Percentiles rank a stretch among this genome's conserved stretches.
Conservation (phyloP, 2,113 vertebrate species). For the Poeciliopsis prolifica region DNA sequence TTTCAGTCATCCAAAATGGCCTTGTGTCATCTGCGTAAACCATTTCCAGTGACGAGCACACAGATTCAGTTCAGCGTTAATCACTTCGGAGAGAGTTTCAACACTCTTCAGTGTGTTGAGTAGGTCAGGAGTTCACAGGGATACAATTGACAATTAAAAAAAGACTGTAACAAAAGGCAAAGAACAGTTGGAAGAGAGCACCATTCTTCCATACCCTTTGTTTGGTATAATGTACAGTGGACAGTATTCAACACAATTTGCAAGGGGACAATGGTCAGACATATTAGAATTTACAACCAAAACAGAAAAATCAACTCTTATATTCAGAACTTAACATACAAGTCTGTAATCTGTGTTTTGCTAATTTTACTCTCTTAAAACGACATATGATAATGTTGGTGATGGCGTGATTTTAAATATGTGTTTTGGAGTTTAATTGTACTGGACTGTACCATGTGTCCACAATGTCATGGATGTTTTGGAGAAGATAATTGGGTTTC, state of each 20-base stretch:
- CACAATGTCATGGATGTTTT: conserved; percentile 16
- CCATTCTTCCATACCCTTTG: conserved; percentile 87
- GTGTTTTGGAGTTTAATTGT: not conserved
- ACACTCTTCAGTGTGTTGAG: conserved; percentile 48
- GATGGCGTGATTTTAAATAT: conserved; percentile 23
- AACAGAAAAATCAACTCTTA: conserved; percentile 16
- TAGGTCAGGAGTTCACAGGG: conserved; percentile 40
- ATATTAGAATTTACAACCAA: conserved; percentile 27
- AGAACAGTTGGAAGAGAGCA: conserved; percentile 84
- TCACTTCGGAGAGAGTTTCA: conserved; percentile 63
- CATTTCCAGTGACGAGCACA: conserved; percentile 5
- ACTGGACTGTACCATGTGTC: conserved; percentile 4
- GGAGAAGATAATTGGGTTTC: conserved; percentile 20
- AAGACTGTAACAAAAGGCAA: conserved; percentile 46
- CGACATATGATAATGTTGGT: not conserved
- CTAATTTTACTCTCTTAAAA: conserved; percentile 10
- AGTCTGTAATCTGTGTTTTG: not conserved
- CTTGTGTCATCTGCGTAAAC: conserved; percentile 1
- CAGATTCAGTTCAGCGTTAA: conserved; percentile 75
- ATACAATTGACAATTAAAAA: conserved; percentile 50
- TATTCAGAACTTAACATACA: conserved; percentile 8
- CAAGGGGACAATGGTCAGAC: conserved; percentile 70
- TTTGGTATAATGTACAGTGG: conserved; percentile 69
- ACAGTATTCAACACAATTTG: conserved; percentile 83
- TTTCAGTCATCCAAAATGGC: conserved; percentile 3